Evolutionary conservation across 1,140 invertebrate genomes (phyloP).

Genomic region (Pseudomyrmex cubaensis): DNA sequence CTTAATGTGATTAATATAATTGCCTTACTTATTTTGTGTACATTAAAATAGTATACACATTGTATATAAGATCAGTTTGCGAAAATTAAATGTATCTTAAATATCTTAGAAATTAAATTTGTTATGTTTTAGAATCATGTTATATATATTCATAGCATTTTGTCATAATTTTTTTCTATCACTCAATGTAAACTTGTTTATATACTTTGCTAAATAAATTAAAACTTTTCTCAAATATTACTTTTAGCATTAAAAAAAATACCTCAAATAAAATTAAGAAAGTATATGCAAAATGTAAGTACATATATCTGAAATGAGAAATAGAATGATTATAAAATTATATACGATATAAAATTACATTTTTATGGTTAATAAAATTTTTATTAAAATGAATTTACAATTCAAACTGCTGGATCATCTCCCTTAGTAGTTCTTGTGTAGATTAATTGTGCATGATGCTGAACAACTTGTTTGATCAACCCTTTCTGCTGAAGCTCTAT

Average conservation of each 20-base stretch:
- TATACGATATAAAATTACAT: not conserved
- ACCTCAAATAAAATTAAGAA: not conserved
- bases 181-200: no score
- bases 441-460: conserved; percentile 98
- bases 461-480: conserved; percentile 97
- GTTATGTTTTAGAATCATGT: no score
- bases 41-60: no score
- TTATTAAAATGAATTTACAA: conserved; percentile 79
- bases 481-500: conserved; percentile 97
- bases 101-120: no score
- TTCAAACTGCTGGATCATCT: conserved; percentile 89
- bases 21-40: no score
- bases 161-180: no score
- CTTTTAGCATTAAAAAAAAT: not conserved
- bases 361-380: conserved; percentile 41
- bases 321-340: not conserved
- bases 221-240: not conserved
- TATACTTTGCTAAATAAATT: not conserved
- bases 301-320: not conserved
- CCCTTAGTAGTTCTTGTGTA: conserved; percentile 98
- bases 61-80: no score
- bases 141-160: no score
- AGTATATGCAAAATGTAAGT: not conserved
- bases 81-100: no score
- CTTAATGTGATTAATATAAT: no score